Evolutionary conservation across 2,888 invertebrate genomes (phyloP).

Genomic region (Thalpophila matura): DNA sequence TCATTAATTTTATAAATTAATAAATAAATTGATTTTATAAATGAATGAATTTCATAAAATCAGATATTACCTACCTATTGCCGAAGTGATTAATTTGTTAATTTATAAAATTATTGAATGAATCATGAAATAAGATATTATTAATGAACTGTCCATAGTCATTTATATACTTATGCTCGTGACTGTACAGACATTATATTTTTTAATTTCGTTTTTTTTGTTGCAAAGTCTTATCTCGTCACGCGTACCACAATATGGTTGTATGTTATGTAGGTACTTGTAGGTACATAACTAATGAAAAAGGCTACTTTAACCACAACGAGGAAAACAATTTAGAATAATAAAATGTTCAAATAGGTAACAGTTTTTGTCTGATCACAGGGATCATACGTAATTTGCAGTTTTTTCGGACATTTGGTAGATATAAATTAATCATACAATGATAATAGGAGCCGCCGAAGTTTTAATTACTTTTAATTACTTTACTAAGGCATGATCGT

Average conservation of each 20-base stretch:
- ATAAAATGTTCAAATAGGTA: slow-evolving; percentile 13
- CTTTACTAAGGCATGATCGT: no score
- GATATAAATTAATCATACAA: slow-evolving; percentile 24
- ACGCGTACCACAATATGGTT: background rate
- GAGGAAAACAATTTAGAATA: slow-evolving; percentile 42
- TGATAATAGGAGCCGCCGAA: background rate
- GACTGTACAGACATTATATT: no score
- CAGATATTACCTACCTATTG: no score
- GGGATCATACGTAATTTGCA: background rate
- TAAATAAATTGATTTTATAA: no score
- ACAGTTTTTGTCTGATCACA: slow-evolving; percentile 38
- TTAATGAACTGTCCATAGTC: no score
- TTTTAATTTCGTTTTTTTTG: slow-evolving; percentile 1
- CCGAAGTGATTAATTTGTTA: no score
- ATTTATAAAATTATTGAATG: no score
- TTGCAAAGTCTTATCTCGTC: background rate
- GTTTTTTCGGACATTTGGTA: slow-evolving; percentile 23
- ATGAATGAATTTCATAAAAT: no score
- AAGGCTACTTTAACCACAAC: slow-evolving; percentile 20
- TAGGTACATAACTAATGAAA: slow-evolving; percentile 1
- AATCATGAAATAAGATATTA: no score
- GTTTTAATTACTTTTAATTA: background rate
- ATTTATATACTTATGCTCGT: no score
- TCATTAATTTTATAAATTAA: no score
- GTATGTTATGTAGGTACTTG: no score